Base-by-base conservation (phyloP, 2,113 vertebrate species). In the Xiphorhynchus elegans region DNA sequence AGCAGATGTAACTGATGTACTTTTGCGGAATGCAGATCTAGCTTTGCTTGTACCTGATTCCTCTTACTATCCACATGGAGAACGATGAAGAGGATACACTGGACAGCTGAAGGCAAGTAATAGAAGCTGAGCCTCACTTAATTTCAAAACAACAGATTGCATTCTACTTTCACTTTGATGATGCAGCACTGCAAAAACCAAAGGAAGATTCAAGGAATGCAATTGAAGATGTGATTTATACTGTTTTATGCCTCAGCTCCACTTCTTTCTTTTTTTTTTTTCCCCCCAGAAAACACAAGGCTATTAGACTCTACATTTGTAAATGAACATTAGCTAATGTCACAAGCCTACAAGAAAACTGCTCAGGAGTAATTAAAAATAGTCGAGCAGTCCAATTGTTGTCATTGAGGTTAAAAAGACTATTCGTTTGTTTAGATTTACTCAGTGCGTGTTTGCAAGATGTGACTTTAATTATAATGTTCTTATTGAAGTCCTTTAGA, bases 51-150 rank as follows among this genome's bases (percentile, higher is more conserved):
- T 23, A 26, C 14, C 5, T 60, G 14, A 8, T 47, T 80, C 21
- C 15, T 47, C n/a, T 46, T 85, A 6, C 1, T 67, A 37, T 11
- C 17, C 0, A 1, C 14, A 13, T 23, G 5, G 29, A 26, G 10
- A 59, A 8, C 10, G 6, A 16, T 35, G 63, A 31, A 49, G 0
- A 1, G 50, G 52, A 35, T 55, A 60, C 12, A 35, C 17, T 24
- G 9, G n/a, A 31, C n/a, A 74, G 29, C 14, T 47, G 80, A 62
- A 12, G 26, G 9, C 0, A 0, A 42, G 15, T 55, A 40, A 33
- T 14, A 53, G 47, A 60, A 47, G 21, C 53, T 47, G 46, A 53
- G 53, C 17, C 7, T 67, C 52, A 14, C 19, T 68, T 35, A 18
- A n/a, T 24, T 67, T 44, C 8, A 31, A 67, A 80, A 21, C 12